Evolutionary conservation across 2,888 invertebrate genomes (phyloP).

Genomic region (Pristionchus entomophagus): DNA sequence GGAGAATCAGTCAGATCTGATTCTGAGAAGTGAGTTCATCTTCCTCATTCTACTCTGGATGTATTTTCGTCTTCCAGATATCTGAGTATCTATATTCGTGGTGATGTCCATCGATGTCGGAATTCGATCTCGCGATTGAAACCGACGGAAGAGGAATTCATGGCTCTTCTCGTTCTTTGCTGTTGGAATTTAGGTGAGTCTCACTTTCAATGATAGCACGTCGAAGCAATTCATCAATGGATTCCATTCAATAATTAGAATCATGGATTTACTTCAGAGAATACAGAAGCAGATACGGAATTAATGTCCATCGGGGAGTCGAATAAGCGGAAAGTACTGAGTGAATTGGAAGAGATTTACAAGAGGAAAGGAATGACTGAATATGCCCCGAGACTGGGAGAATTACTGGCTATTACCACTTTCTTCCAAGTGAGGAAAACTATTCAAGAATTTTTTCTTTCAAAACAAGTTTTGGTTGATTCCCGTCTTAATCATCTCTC

Average conservation of each 20-base stretch:
- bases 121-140: not conserved
- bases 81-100: not conserved
- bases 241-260: not conserved
- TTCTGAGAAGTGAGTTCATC: not conserved
- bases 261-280: not conserved
- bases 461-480: not conserved
- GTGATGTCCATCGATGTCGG: not conserved
- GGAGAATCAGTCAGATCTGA: not conserved
- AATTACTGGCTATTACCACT: not conserved
- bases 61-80: not conserved
- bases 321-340: not conserved
- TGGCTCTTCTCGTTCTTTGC: conserved; percentile 6
- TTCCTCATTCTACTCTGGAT: no score
- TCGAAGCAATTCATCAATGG: not conserved
- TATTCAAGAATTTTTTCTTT: no score
- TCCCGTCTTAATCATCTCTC: not conserved
- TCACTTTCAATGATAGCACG: not conserved
- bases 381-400: conserved; percentile 5
- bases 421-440: not conserved
- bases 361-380: not conserved
- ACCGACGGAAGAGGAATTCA: conserved; percentile 27
- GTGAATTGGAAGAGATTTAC: not conserved
- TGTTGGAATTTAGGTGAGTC: not conserved
- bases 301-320: not conserved
- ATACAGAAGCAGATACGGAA: not conserved